Base-by-base conservation (phyloP, 2,888 invertebrate genomes). In the Epistrophe eligans region DNA sequence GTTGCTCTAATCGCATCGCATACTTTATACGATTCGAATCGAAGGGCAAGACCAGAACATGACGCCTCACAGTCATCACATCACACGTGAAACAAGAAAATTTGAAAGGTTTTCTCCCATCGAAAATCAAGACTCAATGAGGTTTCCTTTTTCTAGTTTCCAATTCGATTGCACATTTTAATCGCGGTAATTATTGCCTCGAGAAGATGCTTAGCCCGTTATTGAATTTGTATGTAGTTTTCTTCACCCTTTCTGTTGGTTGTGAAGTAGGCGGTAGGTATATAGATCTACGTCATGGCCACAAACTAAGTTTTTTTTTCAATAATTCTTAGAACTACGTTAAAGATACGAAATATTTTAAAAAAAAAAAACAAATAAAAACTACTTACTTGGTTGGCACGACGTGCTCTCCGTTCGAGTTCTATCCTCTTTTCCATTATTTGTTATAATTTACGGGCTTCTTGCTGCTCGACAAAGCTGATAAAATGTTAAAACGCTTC, bases 401-500 rank as follows among this genome's bases (percentile, higher is more conserved):
- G 96, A 93, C 96, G 96, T 93, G 98, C 98, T 92, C 98, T 95
- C 94, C 97, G 96, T 94, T 99, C 99, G 93, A 98, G 95, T 92
- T 97, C 97, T 95, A 99, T 96, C 94, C 99, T 96, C 93, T 98
- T 98, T 95, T 98, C 98, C 98, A 98, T 98, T 90, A 74, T 62
- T 98, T 90, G 70, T 62, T 58, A 71, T 40, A 45, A 58, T 45
- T 72, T 81, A 66, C 77, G 57, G 55, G 55, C 60, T 81, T 62
- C 58, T 81, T 28, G n/a, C 40, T 58, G 52, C 48, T 73, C 71
- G 79, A 74, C 50, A 76, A 83, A 79, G 62, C 83, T 83, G 72
- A 76, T 70, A 70, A 71, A 79, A 74, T 79, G 77, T 76, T 79
- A 71, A 79, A 77, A 43, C 43, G 62, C 62, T 77, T 57, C 67